A percentile compares a stretch with the other conserved stretches of the same genome.
Conservation (phyloP, 2,113 vertebrate species). For the Syrmaticus mikado region DNA sequence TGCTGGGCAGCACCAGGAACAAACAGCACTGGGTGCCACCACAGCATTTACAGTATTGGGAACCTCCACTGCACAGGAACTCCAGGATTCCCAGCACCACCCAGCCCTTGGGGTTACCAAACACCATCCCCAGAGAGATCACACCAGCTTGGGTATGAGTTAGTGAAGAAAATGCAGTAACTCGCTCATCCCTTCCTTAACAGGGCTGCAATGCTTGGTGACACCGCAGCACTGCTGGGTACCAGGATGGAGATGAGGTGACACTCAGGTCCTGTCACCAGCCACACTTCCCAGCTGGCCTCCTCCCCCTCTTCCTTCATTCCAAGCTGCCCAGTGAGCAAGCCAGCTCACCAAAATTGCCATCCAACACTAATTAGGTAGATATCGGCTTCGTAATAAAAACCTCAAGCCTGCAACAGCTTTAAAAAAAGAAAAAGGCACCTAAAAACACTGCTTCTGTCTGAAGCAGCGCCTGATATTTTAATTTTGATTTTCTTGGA, state of each 20-base stretch:
- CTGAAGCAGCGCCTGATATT: background rate
- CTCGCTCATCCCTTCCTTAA: background rate
- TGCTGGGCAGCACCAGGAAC: background rate
- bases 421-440: constrained; percentile 74
- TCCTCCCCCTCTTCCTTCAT: background rate
- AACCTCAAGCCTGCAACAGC: constrained; percentile 61
- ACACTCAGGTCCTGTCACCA: background rate
- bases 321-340: background rate
- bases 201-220: background rate
- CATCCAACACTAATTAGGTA: constrained; percentile 51
- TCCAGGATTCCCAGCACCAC: background rate
- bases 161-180: background rate
- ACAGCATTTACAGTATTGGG: background rate
- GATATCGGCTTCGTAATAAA: constrained; percentile 59
- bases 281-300: background rate
- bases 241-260: background rate
- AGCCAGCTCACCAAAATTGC: background rate
- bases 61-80: background rate
- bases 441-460: constrained; percentile 46
- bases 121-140: background rate
- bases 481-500: constrained; percentile 75
- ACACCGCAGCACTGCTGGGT: background rate
- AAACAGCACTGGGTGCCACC: background rate
- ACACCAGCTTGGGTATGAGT: background rate
- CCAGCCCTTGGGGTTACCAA: background rate